These are phyloP conservation scores for Drosophila koepferae DNA, from an alignment of 2,888 invertebrate species.

Conservation along the genomic window DNA sequence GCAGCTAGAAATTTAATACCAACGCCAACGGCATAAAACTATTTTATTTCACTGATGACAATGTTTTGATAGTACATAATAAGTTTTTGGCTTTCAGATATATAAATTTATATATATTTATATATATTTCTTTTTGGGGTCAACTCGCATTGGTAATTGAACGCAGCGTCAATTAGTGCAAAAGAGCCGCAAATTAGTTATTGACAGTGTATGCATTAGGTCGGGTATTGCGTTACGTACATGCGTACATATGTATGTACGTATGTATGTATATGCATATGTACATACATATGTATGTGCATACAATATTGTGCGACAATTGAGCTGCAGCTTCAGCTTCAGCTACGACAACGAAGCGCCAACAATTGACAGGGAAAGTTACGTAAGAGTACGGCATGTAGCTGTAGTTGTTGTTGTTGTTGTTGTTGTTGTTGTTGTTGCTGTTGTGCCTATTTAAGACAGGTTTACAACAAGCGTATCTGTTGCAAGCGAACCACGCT, in stretches of 20 bases:
- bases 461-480: conserved; percentile 40
- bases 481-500: conserved; percentile 27
- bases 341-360: conserved; percentile 1
- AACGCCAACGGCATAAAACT: conserved; percentile 48
- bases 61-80: conserved; percentile 59
- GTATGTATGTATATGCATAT: background rate
- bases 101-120: background rate
- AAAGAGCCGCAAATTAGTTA: conserved; percentile 3
- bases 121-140: conserved; percentile 43
- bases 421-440: conserved; percentile 2
- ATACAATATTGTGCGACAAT: conserved; percentile 25
- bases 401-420: conserved; percentile 14
- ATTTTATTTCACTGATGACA: conserved; percentile 57
- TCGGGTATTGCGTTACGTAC: conserved; percentile 1
- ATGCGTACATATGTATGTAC: background rate
- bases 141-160: conserved; percentile 25
- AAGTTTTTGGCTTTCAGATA: conserved; percentile 37
- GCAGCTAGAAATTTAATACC: conserved; percentile 55
- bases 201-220: conserved; percentile 18
- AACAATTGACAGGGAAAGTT: conserved; percentile 65
- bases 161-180: conserved; percentile 14
- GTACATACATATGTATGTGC: background rate
- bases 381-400: conserved; percentile 46
- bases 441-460: conserved; percentile 42
- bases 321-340: conserved; percentile 1